These are phyloP conservation scores for Odontesthes bonariensis DNA, from an alignment of 2,113 vertebrate genomes.

Conservation along the genomic window DNA sequence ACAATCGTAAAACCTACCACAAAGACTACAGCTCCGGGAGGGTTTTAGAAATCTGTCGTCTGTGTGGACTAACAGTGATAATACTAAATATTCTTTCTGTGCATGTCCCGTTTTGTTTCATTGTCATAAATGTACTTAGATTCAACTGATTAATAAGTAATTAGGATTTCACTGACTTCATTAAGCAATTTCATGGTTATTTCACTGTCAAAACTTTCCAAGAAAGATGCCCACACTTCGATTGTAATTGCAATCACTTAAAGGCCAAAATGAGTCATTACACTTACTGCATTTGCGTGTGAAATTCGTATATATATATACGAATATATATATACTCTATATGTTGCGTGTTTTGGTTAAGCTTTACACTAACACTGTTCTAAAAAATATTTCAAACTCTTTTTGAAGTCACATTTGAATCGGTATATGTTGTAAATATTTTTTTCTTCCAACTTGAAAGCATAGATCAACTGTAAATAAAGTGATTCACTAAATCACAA, in stretches of 20 bases:
- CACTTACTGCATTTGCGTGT: slow-evolving; percentile 30
- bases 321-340: not conserved
- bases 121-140: slow-evolving; percentile 29
- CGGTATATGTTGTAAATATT: slow-evolving; percentile 61
- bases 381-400: not conserved
- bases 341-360: slow-evolving; percentile 16
- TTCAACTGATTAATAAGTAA: slow-evolving; percentile 37
- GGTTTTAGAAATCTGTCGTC: not conserved
- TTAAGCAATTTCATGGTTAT: slow-evolving; percentile 38
- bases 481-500: slow-evolving; percentile 33
- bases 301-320: not conserved
- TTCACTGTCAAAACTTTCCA: slow-evolving; percentile 40
- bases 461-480: slow-evolving; percentile 69
- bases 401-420: slow-evolving; percentile 30
- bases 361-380: slow-evolving; percentile 39
- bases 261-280: slow-evolving; percentile 24
- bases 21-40: slow-evolving; percentile 4
- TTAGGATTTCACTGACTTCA: slow-evolving; percentile 25
- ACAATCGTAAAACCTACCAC: slow-evolving; percentile 16
- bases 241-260: slow-evolving; percentile 41
- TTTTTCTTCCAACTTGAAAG: slow-evolving; percentile 32
- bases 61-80: slow-evolving; percentile 42
- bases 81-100: slow-evolving; percentile 14
- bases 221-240: slow-evolving; percentile 23
- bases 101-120: slow-evolving; percentile 5